Conservation (phyloP, 2,113 vertebrate species). For the Austrofundulus limnaeus region DNA sequence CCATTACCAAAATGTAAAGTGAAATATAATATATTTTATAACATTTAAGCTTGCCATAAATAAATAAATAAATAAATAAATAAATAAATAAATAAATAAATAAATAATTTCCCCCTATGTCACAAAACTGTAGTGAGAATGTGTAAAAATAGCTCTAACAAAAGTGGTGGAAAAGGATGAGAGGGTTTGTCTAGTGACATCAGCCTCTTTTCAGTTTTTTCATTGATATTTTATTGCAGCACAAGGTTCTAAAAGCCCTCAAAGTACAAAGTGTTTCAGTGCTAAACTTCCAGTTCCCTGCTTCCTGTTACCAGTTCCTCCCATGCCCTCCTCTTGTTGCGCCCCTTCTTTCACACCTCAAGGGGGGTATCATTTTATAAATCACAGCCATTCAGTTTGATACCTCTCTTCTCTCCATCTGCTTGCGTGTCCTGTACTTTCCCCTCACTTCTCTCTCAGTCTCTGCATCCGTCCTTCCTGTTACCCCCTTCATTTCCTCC, state of each 20-base stretch:
- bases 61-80: too few species aligned
- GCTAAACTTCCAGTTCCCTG: slow-evolving; percentile 1
- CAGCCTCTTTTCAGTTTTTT: neutral
- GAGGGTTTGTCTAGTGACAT: too few species aligned
- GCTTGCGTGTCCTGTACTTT: slow-evolving; percentile 40
- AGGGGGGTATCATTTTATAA: slow-evolving; percentile 56
- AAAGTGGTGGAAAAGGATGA: too few species aligned
- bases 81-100: too few species aligned
- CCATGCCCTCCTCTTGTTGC: slow-evolving; percentile 21
- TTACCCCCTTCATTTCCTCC: slow-evolving; percentile 28
- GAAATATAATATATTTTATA: too few species aligned
- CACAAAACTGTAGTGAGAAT: too few species aligned
- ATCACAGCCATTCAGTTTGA: slow-evolving; percentile 57
- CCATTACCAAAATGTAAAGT: too few species aligned
- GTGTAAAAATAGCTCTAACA: too few species aligned
- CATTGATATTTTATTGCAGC: neutral
- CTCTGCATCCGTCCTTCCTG: slow-evolving; percentile 24
- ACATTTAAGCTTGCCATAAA: too few species aligned
- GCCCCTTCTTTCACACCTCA: slow-evolving; percentile 63
- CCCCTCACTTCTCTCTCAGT: slow-evolving; percentile 26
- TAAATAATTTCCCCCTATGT: too few species aligned
- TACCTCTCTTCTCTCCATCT: slow-evolving; percentile 38
- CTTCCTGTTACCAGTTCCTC: slow-evolving; percentile 1
- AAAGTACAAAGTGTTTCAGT: slow-evolving; percentile 29
- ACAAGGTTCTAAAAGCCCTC: neutral